Evolutionary conservation across 2,888 invertebrate species (phyloP).

Genomic region (Encarsia formosa): DNA sequence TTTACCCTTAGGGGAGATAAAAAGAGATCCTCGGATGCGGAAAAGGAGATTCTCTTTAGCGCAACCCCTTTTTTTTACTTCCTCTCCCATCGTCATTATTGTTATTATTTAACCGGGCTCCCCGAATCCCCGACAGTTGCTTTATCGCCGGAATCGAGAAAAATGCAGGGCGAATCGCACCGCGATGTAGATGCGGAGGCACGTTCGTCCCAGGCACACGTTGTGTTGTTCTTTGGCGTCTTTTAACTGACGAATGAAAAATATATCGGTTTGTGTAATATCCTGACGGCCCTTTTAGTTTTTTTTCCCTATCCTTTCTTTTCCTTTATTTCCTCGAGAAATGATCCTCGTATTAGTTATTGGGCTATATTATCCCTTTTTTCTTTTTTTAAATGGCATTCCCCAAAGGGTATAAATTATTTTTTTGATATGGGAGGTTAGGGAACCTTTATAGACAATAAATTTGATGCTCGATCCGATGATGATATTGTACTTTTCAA

Average conservation of each 20-base stretch:
- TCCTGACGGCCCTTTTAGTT: too few species aligned
- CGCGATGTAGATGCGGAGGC: conserved; percentile 15
- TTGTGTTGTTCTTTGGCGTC: conserved; percentile 9
- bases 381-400: too few species aligned
- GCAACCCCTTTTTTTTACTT: conserved; percentile 19
- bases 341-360: too few species aligned
- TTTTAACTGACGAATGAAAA: conserved; percentile 16
- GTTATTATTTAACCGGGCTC: background rate
- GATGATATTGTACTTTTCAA: too few species aligned
- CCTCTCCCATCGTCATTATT: background rate
- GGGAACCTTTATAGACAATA: too few species aligned
- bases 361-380: too few species aligned
- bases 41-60: conserved; percentile 17
- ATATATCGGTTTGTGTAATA: too few species aligned
- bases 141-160: conserved; percentile 21
- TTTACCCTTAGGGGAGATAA: conserved; percentile 30
- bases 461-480: too few species aligned
- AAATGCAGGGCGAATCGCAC: conserved; percentile 7
- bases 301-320: too few species aligned
- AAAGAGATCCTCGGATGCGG: conserved; percentile 20
- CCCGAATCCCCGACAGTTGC: conserved; percentile 11
- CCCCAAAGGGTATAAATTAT: too few species aligned
- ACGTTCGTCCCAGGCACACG: conserved; percentile 8
- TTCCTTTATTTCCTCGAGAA: too few species aligned
- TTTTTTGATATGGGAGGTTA: too few species aligned